These are phyloP conservation scores for Ariolimax columbianus DNA, from an alignment of 2,888 invertebrate species.

Conservation along the genomic window DNA sequence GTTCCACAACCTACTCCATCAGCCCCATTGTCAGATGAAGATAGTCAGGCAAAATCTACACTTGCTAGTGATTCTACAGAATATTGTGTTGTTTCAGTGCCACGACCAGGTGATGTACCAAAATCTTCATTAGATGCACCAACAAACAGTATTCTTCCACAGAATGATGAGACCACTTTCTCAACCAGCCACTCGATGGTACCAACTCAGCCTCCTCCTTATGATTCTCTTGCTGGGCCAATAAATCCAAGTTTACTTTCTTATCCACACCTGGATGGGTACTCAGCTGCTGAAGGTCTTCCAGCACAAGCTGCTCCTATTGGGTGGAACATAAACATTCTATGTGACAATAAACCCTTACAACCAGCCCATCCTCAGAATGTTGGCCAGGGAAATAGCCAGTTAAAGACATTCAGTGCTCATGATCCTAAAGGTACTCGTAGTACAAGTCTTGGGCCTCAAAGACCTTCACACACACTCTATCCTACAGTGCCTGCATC, in stretches of 20 bases:
- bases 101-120: not conserved
- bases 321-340: constrained; percentile 28
- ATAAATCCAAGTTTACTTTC: not conserved
- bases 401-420: not conserved
- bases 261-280: constrained; percentile 1
- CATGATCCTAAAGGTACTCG: not conserved
- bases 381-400: not conserved
- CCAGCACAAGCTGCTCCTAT: not conserved
- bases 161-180: not conserved
- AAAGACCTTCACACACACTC: not conserved
- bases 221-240: not conserved
- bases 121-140: not conserved
- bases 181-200: not conserved
- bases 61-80: not conserved
- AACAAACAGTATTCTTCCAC: not conserved
- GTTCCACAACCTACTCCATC: constrained; percentile 27
- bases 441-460: not conserved
- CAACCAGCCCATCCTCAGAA: not conserved
- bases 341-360: not conserved
- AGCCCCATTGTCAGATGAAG: not conserved
- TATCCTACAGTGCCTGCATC: constrained; percentile 40
- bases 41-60: not conserved
- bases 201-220: constrained; percentile 5
- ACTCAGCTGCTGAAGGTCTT: not conserved
- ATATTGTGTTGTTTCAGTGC: constrained; percentile 12